phyloP scores from a whole-genome alignment of 2,113 vertebrate species.

The Erythrocebus patas region DNA sequence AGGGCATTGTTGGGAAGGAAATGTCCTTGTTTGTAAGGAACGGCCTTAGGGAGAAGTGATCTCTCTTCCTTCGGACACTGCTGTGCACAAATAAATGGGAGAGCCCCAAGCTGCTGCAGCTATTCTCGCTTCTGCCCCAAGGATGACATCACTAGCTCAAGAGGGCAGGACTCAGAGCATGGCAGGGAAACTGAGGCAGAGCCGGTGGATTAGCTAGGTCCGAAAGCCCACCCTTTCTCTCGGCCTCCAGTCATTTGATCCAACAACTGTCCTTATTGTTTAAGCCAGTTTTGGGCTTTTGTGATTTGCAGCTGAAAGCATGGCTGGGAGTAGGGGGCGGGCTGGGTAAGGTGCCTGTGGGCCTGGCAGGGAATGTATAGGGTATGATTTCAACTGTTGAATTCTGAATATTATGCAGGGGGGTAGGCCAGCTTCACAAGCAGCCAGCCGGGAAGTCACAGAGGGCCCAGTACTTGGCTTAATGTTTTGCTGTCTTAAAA shows the following conservation, averaged over 20 bases:
- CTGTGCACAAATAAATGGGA: too few species aligned
- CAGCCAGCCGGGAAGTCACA: not conserved
- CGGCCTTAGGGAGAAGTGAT: not conserved
- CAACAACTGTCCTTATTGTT: not conserved
- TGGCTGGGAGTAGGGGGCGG: fast-evolving
- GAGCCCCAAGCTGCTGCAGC: not conserved
- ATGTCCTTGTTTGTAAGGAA: not conserved
- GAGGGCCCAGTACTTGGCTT: not conserved
- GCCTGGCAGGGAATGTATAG: fast-evolving
- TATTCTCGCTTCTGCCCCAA: not conserved
- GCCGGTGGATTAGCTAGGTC: not conserved
- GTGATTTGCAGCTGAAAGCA: not conserved
- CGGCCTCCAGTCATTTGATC: not conserved
- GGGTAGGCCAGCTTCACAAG: not conserved
- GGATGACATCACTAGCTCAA: fast-evolving
- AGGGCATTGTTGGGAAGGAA: not conserved
- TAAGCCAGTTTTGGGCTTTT: not conserved
- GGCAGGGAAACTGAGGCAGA: not conserved
- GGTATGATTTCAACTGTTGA: not conserved
- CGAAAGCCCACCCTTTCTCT: not conserved
- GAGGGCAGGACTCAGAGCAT: not conserved
- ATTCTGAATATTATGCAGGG: not conserved
- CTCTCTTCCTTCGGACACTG: not conserved
- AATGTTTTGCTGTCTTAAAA: not conserved
- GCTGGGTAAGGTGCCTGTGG: not conserved